A percentile compares a stretch with the other conserved stretches of the same genome.
phyloP scores from a whole-genome alignment of 2,888 invertebrate genomes.

The Petrolisthes cinctipes region DNA sequence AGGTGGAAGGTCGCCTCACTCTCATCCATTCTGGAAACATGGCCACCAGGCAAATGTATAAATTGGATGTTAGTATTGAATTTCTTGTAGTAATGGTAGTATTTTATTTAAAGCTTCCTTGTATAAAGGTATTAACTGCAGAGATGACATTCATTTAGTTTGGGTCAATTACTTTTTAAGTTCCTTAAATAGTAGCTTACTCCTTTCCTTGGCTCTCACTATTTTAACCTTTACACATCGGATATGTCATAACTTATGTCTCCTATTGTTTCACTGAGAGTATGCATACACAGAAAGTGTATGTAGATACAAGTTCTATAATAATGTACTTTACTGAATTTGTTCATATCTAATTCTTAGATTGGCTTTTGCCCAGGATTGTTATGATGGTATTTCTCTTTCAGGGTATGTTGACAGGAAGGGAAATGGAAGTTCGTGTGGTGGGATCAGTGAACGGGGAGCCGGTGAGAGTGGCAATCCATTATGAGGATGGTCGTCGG shows the following conservation, averaged over 20 bases:
- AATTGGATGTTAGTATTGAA: constrained; percentile 24
- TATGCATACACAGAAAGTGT: background rate
- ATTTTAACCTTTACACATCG: too few relatives aligned
- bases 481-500: constrained; percentile 44
- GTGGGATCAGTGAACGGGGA: constrained; percentile 39
- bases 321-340: background rate
- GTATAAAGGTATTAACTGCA: too few relatives aligned
- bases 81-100: background rate
- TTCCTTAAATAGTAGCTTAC: too few relatives aligned
- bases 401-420: constrained; percentile 54
- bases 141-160: too few relatives aligned
- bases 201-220: too few relatives aligned
- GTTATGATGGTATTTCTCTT: background rate
- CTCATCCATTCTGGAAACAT: constrained; percentile 15
- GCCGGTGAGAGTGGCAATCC: constrained; percentile 36
- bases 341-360: background rate
- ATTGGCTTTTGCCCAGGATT: background rate
- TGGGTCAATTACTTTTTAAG: too few relatives aligned
- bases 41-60: constrained; percentile 26
- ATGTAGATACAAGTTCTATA: background rate
- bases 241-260: too few relatives aligned
- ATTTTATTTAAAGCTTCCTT: background rate
- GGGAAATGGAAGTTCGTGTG: constrained; percentile 40
- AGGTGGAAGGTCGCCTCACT: constrained; percentile 33
- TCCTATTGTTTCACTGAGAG: too few relatives aligned